A percentile compares a stretch with the other conserved stretches of the same genome.
Conservation (phyloP, 2,888 invertebrate genomes). For the Amiota minor region DNA sequence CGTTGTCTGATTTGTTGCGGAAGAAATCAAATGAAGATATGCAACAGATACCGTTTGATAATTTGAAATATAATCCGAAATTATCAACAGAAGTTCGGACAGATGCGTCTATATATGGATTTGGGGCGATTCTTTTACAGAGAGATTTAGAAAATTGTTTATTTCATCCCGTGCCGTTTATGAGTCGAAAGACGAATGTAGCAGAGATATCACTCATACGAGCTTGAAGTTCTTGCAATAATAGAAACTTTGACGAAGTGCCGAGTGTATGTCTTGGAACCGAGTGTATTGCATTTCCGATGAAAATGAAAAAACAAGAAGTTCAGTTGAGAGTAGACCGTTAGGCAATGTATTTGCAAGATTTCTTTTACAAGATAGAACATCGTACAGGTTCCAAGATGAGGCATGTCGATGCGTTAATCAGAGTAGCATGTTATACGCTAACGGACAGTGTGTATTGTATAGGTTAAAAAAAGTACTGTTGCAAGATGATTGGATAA, state of each 20-base stretch:
- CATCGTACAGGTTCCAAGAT: slow-evolving; percentile 39
- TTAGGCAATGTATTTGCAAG: too few species aligned
- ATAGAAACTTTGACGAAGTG: slow-evolving; percentile 52
- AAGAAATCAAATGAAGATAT: too few species aligned
- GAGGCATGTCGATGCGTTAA: slow-evolving; percentile 41
- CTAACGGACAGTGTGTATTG: slow-evolving; percentile 19
- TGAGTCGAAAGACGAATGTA: slow-evolving; percentile 54
- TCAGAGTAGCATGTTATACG: slow-evolving; percentile 20
- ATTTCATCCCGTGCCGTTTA: too few species aligned
- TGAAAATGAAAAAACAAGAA: too few species aligned
- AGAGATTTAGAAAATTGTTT: too few species aligned
- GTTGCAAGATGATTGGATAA: slow-evolving; percentile 28
- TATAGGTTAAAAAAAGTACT: slow-evolving; percentile 8
- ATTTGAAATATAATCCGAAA: too few species aligned
- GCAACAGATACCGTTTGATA: too few species aligned
- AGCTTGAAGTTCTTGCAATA: slow-evolving; percentile 55
- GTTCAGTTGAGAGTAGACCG: slow-evolving; percentile 37
- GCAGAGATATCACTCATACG: slow-evolving; percentile 47
- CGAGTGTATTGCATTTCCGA: slow-evolving; percentile 47
- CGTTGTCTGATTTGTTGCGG: too few species aligned
- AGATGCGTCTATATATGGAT: too few species aligned
- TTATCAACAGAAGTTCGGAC: too few species aligned
- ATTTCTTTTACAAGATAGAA: slow-evolving; percentile 36
- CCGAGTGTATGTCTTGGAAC: slow-evolving; percentile 41
- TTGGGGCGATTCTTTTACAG: too few species aligned